phyloP scores from a whole-genome alignment of 1,140 invertebrate genomes.

The Heliothis virescens region DNA sequence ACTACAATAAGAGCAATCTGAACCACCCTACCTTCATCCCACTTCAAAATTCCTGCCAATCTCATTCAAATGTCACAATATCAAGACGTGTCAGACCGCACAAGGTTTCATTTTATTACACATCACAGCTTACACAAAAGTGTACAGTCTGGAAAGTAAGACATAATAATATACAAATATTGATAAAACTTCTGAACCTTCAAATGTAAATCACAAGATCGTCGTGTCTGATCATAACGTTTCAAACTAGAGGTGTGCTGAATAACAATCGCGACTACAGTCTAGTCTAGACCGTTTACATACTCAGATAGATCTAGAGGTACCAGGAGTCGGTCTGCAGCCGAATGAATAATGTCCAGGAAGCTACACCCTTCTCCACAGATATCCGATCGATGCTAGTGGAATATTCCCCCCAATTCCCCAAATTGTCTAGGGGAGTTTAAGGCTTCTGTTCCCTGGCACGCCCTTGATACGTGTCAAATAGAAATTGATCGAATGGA shows the following conservation, averaged over 20 bases:
- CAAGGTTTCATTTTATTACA: constrained; percentile 1
- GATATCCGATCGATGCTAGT: constrained; percentile 19
- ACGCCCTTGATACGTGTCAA: constrained; percentile 14
- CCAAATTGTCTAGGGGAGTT: neutral
- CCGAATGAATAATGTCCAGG: constrained; percentile 40
- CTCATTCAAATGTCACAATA: neutral
- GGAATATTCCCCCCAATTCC: neutral
- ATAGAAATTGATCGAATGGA: neutral
- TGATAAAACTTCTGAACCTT: constrained; percentile 33
- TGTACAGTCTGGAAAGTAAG: neutral
- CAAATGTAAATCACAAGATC: constrained; percentile 18
- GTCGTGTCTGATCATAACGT: constrained; percentile 1
- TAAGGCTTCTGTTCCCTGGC: neutral
- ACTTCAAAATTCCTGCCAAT: neutral
- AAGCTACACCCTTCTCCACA: constrained; percentile 35
- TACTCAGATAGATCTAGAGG: neutral
- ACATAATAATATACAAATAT: neutral
- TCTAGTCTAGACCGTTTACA: constrained; percentile 41
- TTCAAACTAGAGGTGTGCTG: neutral
- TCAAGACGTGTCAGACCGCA: neutral
- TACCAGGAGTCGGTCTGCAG: constrained; percentile 23
- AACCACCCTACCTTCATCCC: too few species aligned
- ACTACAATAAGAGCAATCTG: constrained; percentile 19
- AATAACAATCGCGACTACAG: constrained; percentile 26
- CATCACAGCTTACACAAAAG: neutral